Percentiles rank a stretch among this genome's conserved stretches.
Evolutionary conservation across 35 echinoderm and acorn worm species (phyloP).

Genomic region (Lytechinus variegatus): DNA sequence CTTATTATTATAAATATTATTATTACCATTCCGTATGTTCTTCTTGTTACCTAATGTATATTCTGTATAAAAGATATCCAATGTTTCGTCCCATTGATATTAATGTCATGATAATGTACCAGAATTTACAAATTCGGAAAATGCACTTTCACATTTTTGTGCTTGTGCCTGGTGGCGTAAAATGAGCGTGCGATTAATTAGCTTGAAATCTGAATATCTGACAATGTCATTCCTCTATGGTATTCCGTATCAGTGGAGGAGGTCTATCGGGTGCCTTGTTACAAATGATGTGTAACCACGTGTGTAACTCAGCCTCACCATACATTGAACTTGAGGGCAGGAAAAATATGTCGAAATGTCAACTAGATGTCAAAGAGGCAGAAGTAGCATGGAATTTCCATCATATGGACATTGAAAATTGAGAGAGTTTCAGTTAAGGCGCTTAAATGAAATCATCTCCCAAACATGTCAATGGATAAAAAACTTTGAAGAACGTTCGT

Average conservation of each 20-base stretch:
- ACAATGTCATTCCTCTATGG: no score
- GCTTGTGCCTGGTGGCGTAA: no score
- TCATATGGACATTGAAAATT: not conserved
- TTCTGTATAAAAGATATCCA: no score
- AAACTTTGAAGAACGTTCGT: not conserved
- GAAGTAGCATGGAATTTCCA: conserved; percentile 2
- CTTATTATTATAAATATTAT: no score
- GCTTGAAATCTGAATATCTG: no score
- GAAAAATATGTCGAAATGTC: conserved; percentile 42
- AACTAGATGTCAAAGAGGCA: conserved; percentile 15
- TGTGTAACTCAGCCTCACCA: not conserved
- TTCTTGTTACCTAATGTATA: no score
- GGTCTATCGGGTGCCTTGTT: not conserved
- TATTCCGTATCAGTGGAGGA: not conserved
- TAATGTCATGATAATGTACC: no score
- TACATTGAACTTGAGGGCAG: conserved; percentile 27
- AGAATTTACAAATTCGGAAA: no score
- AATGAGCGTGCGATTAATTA: no score
- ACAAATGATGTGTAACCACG: not conserved
- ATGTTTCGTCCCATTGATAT: no score
- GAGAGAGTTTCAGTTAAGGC: not conserved
- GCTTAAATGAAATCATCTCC: not conserved
- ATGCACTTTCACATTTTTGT: no score
- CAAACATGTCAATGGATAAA: not conserved
- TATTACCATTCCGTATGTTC: no score